Evolutionary conservation across 2,113 vertebrate species (phyloP).

Genomic region (Colaptes auratus): DNA sequence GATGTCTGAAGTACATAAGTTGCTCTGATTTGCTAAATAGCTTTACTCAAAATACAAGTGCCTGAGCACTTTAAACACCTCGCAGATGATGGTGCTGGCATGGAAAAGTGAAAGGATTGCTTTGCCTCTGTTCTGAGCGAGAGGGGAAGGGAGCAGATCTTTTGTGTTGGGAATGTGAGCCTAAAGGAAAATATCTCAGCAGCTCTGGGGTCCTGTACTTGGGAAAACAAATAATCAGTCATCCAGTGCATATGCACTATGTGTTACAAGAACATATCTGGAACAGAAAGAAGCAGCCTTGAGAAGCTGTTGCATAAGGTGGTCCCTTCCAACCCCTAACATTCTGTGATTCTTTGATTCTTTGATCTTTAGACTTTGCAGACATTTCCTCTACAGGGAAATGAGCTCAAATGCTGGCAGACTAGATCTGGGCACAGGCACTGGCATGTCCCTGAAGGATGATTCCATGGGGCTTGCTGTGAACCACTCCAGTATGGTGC

Average conservation of each 20-base stretch:
- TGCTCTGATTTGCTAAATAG: neutral
- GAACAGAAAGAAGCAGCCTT: neutral
- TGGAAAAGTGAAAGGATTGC: neutral
- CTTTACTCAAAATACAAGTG: neutral
- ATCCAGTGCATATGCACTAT: rapidly evolving
- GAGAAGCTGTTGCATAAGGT: neutral
- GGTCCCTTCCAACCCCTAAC: neutral
- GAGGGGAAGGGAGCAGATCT: neutral
- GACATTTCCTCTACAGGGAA: neutral
- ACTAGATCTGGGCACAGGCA: neutral
- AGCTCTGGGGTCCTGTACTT: neutral
- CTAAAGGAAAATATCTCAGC: neutral
- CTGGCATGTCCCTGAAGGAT: rapidly evolving
- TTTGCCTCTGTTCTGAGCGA: neutral
- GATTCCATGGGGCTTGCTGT: rapidly evolving
- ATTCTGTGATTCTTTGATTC: no score
- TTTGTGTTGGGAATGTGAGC: neutral
- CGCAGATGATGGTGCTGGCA: neutral
- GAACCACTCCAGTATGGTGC: rapidly evolving
- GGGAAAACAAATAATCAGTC: neutral
- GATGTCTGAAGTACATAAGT: neutral
- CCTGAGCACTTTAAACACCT: neutral
- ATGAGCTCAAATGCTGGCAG: neutral
- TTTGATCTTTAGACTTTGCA: neutral
- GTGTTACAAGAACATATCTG: neutral